Evolutionary conservation across 2,888 invertebrate genomes (phyloP).

Genomic region (Anaspis maculata): DNA sequence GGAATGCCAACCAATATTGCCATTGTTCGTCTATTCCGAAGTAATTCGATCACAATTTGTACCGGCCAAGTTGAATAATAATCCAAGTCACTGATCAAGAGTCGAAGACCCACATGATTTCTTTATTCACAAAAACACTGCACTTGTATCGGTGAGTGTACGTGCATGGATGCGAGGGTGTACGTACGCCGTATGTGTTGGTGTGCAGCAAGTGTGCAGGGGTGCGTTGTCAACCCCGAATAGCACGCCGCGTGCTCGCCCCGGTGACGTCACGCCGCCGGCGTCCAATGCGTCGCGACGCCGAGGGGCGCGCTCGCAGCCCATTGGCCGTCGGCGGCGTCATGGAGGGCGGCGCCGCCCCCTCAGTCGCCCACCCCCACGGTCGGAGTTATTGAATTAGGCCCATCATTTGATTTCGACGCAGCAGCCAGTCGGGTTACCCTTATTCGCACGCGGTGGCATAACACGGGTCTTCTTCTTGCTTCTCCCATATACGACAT

Average conservation of each 20-base stretch:
- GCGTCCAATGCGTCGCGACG: conserved; percentile 19
- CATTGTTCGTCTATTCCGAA: no score
- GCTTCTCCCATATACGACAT: conserved; percentile 26
- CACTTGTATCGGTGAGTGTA: no score
- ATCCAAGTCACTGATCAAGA: no score
- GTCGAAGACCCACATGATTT: no score
- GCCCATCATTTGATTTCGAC: conserved; percentile 64
- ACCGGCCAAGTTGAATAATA: no score
- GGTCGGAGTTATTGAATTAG: conserved; percentile 66
- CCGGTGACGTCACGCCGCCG: conserved; percentile 32
- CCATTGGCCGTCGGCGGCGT: conserved; percentile 23
- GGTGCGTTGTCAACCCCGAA: conserved; percentile 23
- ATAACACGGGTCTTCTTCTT: no score
- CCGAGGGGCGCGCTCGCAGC: conserved; percentile 24
- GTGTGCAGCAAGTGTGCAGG: conserved; percentile 15
- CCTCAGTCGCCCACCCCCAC: conserved; percentile 29
- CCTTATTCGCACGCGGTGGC: conserved; percentile 36
- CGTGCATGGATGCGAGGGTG: no score
- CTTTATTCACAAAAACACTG: no score
- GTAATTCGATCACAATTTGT: no score
- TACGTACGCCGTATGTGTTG: no score
- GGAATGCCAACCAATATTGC: no score
- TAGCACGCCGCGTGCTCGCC: conserved; percentile 27
- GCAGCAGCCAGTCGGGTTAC: conserved; percentile 43
- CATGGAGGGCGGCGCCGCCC: conserved; percentile 28